These are phyloP conservation scores for Yponomeuta evonymella DNA, from an alignment of 2,888 invertebrate genomes.

Conservation along the genomic window DNA sequence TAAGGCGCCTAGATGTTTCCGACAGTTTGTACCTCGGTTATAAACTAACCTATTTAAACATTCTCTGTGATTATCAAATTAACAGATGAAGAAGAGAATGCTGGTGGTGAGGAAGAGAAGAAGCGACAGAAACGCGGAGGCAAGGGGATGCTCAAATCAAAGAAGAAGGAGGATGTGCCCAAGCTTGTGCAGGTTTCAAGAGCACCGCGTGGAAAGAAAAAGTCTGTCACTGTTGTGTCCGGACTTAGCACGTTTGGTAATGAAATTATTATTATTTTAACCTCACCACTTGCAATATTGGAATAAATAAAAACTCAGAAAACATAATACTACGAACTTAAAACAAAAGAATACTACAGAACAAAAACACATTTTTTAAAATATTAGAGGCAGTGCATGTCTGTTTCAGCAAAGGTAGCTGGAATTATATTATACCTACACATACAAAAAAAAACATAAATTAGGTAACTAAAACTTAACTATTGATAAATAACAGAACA, in stretches of 20 bases:
- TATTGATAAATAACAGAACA: too few species aligned
- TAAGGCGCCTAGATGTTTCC: too few species aligned
- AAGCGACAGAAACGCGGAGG: slow-evolving; percentile 98
- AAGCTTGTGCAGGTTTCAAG: slow-evolving; percentile 90
- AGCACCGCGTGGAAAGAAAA: slow-evolving; percentile 98
- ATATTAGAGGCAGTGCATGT: too few species aligned
- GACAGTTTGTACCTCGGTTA: too few species aligned
- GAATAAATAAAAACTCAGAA: background rate
- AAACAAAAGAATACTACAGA: background rate
- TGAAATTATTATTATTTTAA: background rate
- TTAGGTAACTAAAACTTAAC: too few species aligned
- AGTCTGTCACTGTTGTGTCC: slow-evolving; percentile 97
- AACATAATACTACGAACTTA: too few species aligned
- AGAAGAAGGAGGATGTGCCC: slow-evolving; percentile 94
- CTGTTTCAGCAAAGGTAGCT: too few species aligned
- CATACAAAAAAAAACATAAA: too few species aligned
- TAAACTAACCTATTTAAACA: too few species aligned
- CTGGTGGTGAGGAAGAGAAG: slow-evolving; percentile 91
- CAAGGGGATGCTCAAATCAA: slow-evolving; percentile 95
- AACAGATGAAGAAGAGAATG: slow-evolving; percentile 79
- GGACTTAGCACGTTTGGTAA: slow-evolving; percentile 95
- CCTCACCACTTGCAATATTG: background rate
- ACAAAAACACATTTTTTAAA: background rate
- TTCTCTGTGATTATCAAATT: background rate
- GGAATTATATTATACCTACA: too few species aligned